Base-by-base conservation (phyloP, 1,140 invertebrate genomes). In the Mamestra configurata region DNA sequence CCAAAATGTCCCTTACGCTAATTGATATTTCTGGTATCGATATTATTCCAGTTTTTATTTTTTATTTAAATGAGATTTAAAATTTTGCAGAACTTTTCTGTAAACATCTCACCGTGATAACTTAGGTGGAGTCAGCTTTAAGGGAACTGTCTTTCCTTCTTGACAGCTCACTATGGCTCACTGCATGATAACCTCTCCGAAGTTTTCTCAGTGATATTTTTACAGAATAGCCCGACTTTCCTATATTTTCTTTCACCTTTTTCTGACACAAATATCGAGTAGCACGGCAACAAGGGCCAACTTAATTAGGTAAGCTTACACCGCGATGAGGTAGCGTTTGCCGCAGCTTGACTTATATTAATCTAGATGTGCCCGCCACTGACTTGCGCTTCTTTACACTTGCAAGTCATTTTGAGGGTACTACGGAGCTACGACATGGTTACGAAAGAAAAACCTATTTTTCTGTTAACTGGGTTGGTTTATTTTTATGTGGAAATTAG, bases 301-400 rank as follows among this genome's bases (percentile, higher is more conserved):
- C n/a, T n/a, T n/a, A 79, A 68, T 61, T 72, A 79, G 72, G 77
- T 72, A 77, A 77, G 64, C 31, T 40, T 55, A 77, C 77, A 80
- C 57, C 57, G 80, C 77, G 53, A 84, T 82, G 79, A 82, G 68
- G 59, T 75, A 75, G 70, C 51, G 43, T 81, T 82, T 57, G 77
- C 20, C 35, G 37, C 61, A 64, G 75, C 79, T 84, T 86, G 84
- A 84, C 84, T 88, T 84, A 76, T 84, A 87, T 87, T 88, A 88
- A 86, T 88, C 79, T 84, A 84, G 70, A 35, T 64, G 76, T 81
- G 64, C 79, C 79, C 79, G 82, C 57, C 75, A 73, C 37, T 83
- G 84, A 85, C 82, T 84, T 82, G 83, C 79, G 79, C 70, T 84
- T 85, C 79, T 59, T 79, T 31, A 5, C 66, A 81, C 66, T 72